These are phyloP conservation scores for Cerastis rubricosa DNA, from an alignment of 2,888 invertebrate genomes.

Conservation along the genomic window DNA sequence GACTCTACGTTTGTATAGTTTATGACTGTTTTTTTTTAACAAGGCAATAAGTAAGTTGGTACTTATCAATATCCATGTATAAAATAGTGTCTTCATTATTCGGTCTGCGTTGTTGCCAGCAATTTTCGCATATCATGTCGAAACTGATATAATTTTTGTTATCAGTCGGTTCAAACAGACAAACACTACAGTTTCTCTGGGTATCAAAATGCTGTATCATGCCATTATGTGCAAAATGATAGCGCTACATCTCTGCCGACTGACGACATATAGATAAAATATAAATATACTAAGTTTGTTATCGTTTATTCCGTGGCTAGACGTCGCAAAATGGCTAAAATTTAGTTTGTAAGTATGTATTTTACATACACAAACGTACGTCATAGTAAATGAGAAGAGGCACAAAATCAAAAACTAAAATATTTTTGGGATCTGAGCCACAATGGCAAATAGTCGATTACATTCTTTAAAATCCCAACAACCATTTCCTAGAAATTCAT, in stretches of 20 bases:
- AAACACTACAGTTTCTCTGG: slow-evolving; percentile 56
- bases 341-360: slow-evolving; percentile 2
- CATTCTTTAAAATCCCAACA: not conserved
- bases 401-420: slow-evolving; percentile 3
- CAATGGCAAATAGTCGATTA: not conserved
- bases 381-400: not conserved
- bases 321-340: slow-evolving; percentile 42
- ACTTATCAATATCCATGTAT: not conserved
- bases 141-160: slow-evolving; percentile 62
- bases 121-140: slow-evolving; percentile 56
- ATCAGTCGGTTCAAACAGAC: slow-evolving; percentile 60
- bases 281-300: slow-evolving; percentile 40
- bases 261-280: slow-evolving; percentile 50
- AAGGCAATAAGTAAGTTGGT: not conserved
- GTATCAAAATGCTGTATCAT: slow-evolving; percentile 61
- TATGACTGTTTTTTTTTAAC: not conserved
- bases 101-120: slow-evolving; percentile 24
- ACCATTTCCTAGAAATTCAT: not conserved
- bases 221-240: slow-evolving; percentile 61
- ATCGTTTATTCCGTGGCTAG: slow-evolving; percentile 56
- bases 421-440: not conserved
- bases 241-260: slow-evolving; percentile 49
- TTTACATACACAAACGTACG: not conserved
- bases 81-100: slow-evolving; percentile 29
- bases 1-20: not conserved